Evolutionary conservation across 2,888 invertebrate species (phyloP).

Genomic region (Nephrotoma flavescens): DNA sequence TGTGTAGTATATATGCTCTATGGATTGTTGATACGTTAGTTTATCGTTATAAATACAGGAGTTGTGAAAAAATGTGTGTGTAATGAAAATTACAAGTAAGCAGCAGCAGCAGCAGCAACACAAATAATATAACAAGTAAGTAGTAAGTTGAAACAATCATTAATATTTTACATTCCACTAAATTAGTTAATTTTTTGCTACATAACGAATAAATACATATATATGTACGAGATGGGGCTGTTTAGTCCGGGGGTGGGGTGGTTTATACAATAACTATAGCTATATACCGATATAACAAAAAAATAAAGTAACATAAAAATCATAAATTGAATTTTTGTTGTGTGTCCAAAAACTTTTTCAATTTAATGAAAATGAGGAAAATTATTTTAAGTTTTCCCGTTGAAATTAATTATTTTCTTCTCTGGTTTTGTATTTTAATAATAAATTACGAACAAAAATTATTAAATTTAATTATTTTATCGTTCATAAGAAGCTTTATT

Average conservation of each 20-base stretch:
- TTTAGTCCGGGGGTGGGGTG: neutral
- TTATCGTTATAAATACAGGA: neutral
- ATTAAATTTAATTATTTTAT: neutral
- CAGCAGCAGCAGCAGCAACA: neutral
- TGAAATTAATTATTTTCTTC: neutral
- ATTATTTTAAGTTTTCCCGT: neutral
- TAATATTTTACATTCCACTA: neutral
- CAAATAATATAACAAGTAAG: neutral
- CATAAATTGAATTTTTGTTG: neutral
- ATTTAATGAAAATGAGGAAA: neutral
- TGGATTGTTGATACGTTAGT: neutral
- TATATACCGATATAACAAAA: neutral
- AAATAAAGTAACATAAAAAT: neutral
- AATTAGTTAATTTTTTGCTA: neutral
- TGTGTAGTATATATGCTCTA: neutral
- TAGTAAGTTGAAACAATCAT: neutral
- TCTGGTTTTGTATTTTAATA: neutral
- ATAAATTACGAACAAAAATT: neutral
- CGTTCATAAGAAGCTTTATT: neutral
- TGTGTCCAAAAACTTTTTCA: neutral
- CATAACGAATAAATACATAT: neutral
- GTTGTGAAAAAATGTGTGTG: neutral
- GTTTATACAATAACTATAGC: neutral
- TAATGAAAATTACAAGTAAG: neutral
- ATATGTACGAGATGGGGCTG: neutral